Evolutionary conservation across 2,797 vertebrate species (phyloP), one percentile per base, ranked within the genome.

Genomic region (Anniella stebbinsi): DNA sequence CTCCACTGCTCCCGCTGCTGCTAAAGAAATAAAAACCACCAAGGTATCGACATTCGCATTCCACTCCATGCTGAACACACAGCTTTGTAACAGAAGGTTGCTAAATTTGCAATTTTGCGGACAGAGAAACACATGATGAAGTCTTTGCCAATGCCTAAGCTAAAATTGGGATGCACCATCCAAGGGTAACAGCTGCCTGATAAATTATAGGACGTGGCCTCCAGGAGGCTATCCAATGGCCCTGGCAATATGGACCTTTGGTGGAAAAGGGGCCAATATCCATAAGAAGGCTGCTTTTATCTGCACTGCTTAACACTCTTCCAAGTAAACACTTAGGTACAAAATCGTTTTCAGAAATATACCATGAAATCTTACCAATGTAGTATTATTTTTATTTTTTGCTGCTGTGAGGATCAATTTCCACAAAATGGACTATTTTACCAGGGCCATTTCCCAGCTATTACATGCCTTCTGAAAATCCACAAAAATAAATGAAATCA

Each of bases 1-100:
- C 99, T 93, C 99, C 98, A 83, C 99, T 99, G 23, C 99, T 99
- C 96, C 99, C 99, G 88, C 99, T 99, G 96, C 99, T 99, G 97
- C 99, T 99, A 94, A 95, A 96, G 96, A 95, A 95, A 92, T 0
- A 96, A 82, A 95, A 91, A 30, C 95, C 89, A 92, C 75, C 95
- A 86, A 36, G 23, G 72, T 18, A 81, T 96, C 87, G 96, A 92
- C 13, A 88, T 25, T 45, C 88, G 92, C 13, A 88, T 25, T 45
- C 88, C 90, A 80, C 81, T 92, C 38, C 0, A 23, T 38, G 11
- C 60, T 57, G 63, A 60, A 81, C 89, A 80, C 84, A 76, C 8
- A 88, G 30, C 13, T 1, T 66, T 72, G 38, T 41, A 2, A 78
- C 0, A 89, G 63, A 60, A 91, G 23, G 75, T 80, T 12, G 51